Percentiles rank a stretch among this genome's conserved stretches.
Evolutionary conservation across 2,888 invertebrate species (phyloP).

Genomic region (Zaprionus obscuricornis): DNA sequence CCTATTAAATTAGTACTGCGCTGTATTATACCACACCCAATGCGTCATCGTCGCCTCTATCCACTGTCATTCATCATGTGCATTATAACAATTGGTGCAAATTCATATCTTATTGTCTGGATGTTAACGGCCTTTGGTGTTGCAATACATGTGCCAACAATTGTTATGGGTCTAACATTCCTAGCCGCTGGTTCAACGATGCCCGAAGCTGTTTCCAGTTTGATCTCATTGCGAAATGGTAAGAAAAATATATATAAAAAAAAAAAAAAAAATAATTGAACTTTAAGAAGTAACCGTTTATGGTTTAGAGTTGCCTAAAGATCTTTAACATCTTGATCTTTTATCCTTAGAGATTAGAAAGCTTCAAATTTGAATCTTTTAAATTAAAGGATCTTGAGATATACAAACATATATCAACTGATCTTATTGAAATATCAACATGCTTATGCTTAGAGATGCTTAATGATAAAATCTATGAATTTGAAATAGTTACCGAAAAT

Average conservation of each 20-base stretch:
- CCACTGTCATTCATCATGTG: constrained; percentile 93
- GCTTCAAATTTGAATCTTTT: background rate
- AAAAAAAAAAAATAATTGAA: too few species aligned
- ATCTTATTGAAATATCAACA: too few species aligned
- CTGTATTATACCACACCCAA: constrained; percentile 89
- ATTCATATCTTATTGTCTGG: constrained; percentile 96
- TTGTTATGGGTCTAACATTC: constrained; percentile 96
- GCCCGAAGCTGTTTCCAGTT: constrained; percentile 91
- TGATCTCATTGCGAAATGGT: constrained; percentile 94
- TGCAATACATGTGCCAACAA: constrained; percentile 91
- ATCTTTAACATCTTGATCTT: background rate
- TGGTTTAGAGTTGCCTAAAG: too few species aligned
- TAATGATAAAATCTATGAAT: too few species aligned
- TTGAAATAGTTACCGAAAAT: too few species aligned
- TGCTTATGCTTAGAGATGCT: too few species aligned
- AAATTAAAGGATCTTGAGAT: too few species aligned
- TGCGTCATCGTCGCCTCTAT: constrained; percentile 86
- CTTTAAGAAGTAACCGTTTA: too few species aligned
- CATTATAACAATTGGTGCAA: constrained; percentile 92
- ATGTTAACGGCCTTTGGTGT: constrained; percentile 94
- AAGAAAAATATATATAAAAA: constrained; percentile 49
- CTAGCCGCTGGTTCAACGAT: constrained; percentile 95
- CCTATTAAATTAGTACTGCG: constrained; percentile 88
- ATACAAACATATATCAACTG: too few species aligned
- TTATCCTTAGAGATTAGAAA: background rate